Evolutionary conservation across 2,888 invertebrate species (phyloP).

Genomic region (Azorinus chamasolen): DNA sequence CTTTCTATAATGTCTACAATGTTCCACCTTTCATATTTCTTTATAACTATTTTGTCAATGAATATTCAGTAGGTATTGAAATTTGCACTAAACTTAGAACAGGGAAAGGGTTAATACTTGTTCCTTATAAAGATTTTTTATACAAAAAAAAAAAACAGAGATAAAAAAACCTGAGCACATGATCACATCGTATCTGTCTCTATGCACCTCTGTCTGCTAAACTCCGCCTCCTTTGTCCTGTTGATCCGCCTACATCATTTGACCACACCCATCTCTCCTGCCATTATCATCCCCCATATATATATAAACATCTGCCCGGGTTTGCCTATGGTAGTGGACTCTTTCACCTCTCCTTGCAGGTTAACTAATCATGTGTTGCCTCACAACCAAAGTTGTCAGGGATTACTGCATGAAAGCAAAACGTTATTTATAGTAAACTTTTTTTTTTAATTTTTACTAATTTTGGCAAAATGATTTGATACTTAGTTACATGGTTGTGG

Average conservation of each 20-base stretch:
- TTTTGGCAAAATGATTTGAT: constrained; percentile 6
- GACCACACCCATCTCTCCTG: not conserved
- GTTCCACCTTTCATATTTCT: no score
- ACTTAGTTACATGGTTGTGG: constrained; percentile 2
- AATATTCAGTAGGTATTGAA: no score
- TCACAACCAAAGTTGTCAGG: constrained; percentile 54
- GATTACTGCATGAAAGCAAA: constrained; percentile 56
- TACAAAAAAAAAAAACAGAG: no score
- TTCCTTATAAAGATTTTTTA: no score
- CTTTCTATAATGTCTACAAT: no score
- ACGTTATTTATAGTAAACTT: constrained; percentile 2
- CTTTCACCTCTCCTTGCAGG: constrained; percentile 57
- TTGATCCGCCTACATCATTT: not conserved
- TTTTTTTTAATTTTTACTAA: constrained; percentile 2
- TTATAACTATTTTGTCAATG: no score
- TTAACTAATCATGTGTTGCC: constrained; percentile 35
- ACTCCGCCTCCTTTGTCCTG: not conserved
- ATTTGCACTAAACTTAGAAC: no score
- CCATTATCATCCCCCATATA: not conserved
- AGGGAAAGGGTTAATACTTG: no score
- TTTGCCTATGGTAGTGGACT: constrained; percentile 49
- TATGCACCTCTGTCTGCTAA: not conserved
- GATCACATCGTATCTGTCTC: no score
- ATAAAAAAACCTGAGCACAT: no score
- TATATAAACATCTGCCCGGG: constrained; percentile 1